These are phyloP conservation scores for Indicator indicator DNA, from an alignment of 2,113 vertebrate genomes.

Conservation along the genomic window DNA sequence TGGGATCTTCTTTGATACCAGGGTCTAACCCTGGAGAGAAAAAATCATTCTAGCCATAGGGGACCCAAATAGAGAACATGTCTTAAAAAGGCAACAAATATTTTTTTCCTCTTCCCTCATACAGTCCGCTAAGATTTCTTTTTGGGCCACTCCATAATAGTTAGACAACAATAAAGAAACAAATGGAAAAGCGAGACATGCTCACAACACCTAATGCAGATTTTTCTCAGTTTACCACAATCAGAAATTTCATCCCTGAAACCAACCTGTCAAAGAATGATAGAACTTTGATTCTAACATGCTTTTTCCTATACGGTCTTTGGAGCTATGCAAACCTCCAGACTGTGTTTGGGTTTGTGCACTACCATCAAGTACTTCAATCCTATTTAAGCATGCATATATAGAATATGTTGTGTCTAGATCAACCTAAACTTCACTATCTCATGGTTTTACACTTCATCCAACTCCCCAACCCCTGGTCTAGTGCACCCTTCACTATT, in stretches of 20 bases:
- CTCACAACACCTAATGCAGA: neutral
- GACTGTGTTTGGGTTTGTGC: fast-evolving
- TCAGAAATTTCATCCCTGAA: neutral
- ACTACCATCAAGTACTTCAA: neutral
- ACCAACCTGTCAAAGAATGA: neutral
- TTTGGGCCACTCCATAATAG: neutral
- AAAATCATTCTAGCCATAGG: neutral
- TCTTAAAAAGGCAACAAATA: neutral
- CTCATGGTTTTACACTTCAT: neutral
- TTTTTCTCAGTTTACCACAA: neutral
- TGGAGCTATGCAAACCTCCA: neutral
- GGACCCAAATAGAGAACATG: neutral
- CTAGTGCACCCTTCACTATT: neutral
- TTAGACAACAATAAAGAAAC: neutral
- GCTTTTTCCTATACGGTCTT: neutral
- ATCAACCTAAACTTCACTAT: neutral
- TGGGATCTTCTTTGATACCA: neutral
- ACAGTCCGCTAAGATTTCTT: neutral
- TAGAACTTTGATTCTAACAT: neutral
- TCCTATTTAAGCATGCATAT: neutral
- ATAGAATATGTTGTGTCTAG: neutral
- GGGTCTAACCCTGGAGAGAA: neutral
- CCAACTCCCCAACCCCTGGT: no score
- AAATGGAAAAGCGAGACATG: neutral
- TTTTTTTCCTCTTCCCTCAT: neutral